A percentile compares a stretch with the other conserved stretches of the same genome.
These are phyloP conservation scores for Coracopsis vasa DNA, from an alignment of 2,113 vertebrate genomes.

Conservation along the genomic window DNA sequence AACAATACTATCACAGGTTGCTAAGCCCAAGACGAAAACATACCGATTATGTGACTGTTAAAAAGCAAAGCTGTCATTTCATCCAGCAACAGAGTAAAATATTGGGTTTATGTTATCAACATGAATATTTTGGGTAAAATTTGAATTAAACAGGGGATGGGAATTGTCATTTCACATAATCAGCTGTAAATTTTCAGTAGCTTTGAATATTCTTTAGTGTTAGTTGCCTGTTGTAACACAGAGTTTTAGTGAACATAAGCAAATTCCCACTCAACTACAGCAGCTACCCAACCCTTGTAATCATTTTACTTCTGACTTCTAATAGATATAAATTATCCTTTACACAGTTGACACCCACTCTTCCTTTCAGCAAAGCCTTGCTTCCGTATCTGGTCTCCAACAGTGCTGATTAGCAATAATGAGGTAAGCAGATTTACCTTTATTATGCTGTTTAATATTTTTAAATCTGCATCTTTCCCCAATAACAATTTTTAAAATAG, in stretches of 20 bases:
- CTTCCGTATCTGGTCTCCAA: neutral
- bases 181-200: neutral
- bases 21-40: neutral
- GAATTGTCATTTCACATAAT: neutral
- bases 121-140: neutral
- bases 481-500: neutral
- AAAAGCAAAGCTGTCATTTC: neutral
- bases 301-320: neutral
- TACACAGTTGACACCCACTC: neutral
- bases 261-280: neutral
- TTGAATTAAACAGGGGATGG: neutral
- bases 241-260: rapidly evolving
- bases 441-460: neutral
- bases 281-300: neutral
- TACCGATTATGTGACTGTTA: neutral
- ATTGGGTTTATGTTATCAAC: neutral
- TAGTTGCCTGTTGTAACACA: neutral
- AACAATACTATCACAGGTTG: neutral
- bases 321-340: neutral
- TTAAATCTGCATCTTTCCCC: neutral
- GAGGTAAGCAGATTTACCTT: neutral
- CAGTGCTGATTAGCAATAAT: neutral
- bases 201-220: neutral
- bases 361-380: neutral
- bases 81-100: neutral